Conservation (phyloP, 2,113 vertebrate genomes). For the Prolemur simus region DNA sequence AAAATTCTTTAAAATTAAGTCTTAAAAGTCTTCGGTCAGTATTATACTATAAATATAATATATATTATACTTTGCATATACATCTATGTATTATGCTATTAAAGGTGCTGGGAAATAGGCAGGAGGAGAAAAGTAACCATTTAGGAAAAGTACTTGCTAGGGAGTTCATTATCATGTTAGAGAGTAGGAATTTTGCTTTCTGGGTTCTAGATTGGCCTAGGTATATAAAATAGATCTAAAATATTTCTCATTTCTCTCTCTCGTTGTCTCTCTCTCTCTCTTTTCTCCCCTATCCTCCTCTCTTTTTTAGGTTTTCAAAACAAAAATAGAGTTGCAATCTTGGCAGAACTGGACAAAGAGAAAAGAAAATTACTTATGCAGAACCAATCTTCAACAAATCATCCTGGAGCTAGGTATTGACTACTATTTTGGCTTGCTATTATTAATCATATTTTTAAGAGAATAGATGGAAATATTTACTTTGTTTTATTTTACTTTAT, state of each 20-base stretch:
- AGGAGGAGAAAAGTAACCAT: neutral
- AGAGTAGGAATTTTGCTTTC: constrained; percentile 58
- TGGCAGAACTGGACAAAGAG: constrained; percentile 97
- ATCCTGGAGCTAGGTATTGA: constrained; percentile 93
- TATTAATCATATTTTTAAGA: neutral
- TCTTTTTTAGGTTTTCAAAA: constrained; percentile 91
- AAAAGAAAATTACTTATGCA: constrained; percentile 95
- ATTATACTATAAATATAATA: neutral
- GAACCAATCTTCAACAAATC: constrained; percentile 93
- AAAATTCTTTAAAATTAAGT: neutral
- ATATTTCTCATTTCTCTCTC: constrained; percentile 66
- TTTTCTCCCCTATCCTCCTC: neutral
- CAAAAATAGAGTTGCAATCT: constrained; percentile 96
- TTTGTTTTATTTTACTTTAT: neutral
- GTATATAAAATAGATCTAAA: constrained; percentile 66
- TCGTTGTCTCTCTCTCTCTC: neutral
- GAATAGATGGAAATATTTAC: neutral
- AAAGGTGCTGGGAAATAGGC: neutral
- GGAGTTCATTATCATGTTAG: constrained; percentile 50
- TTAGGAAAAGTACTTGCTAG: constrained; percentile 51
- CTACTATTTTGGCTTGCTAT: constrained; percentile 48
- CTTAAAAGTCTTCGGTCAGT: neutral
- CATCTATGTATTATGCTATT: neutral
- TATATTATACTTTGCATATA: neutral
- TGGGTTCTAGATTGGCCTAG: constrained; percentile 45